phyloP scores from a whole-genome alignment of 2,113 vertebrate genomes.

The Eonycteris spelaea region DNA sequence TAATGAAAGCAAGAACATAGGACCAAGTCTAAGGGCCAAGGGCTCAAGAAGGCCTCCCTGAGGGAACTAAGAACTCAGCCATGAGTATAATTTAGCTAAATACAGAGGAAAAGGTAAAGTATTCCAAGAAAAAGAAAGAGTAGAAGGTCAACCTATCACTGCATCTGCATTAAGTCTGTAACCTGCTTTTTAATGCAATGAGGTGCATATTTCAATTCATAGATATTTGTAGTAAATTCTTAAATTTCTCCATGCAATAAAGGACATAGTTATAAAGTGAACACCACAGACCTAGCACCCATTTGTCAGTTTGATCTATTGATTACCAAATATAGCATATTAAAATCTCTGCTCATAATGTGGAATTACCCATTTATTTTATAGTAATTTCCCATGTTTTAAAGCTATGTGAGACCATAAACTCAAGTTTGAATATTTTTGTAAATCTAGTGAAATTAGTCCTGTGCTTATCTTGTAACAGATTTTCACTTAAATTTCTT shows the following conservation, averaged over 20 bases:
- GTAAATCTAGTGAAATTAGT: not conserved
- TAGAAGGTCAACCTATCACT: not conserved
- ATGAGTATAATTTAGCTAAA: not conserved
- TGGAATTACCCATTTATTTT: not conserved
- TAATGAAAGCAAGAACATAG: not conserved
- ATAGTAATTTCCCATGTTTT: not conserved
- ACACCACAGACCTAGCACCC: not conserved
- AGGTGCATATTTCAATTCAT: not conserved
- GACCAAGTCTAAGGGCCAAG: not conserved
- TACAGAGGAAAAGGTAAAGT: not conserved
- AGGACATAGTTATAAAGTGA: not conserved
- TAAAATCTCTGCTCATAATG: not conserved
- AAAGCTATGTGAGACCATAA: not conserved
- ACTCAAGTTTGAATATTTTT: slow-evolving; percentile 10
- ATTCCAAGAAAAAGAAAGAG: not conserved
- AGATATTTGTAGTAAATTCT: not conserved
- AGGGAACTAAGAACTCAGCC: not conserved
- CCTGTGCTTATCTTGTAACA: not conserved
- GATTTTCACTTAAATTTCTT: not conserved
- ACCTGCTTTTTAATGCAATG: not conserved
- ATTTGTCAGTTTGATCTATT: not conserved
- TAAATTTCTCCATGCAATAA: not conserved
- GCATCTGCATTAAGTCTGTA: not conserved
- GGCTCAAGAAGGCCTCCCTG: not conserved
- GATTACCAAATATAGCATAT: not conserved